phyloP scores from a whole-genome alignment of 2,888 invertebrate genomes.

The Noctua pronuba region DNA sequence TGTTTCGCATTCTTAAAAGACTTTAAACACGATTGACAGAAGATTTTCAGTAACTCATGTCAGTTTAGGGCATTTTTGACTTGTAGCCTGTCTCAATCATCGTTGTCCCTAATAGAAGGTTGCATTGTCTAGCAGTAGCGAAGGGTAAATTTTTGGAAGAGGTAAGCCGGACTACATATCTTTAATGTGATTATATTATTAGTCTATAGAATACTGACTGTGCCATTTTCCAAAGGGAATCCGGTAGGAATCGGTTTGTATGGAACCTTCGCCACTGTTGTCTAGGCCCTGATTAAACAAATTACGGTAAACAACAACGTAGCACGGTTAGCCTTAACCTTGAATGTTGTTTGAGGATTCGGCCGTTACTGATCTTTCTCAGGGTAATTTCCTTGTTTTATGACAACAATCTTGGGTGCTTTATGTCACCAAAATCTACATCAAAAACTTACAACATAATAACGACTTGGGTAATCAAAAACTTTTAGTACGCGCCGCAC shows the following conservation, averaged over 20 bases:
- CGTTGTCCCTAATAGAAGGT: neutral
- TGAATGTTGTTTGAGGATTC: neutral
- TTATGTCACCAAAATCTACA: conserved; percentile 4
- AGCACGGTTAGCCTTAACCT: neutral
- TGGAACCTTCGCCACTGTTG: too few species aligned
- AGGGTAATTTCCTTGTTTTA: conserved; percentile 6
- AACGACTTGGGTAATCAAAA: conserved; percentile 29
- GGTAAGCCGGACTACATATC: too few species aligned
- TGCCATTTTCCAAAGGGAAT: too few species aligned
- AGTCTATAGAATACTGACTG: too few species aligned
- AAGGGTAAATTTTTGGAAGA: too few species aligned
- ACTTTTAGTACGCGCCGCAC: conserved; percentile 2
- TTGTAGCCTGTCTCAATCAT: neutral
- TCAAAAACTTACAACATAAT: conserved; percentile 25
- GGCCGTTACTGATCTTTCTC: neutral
- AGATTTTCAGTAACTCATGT: neutral
- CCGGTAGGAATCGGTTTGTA: too few species aligned
- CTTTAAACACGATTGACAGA: neutral
- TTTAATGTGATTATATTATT: too few species aligned
- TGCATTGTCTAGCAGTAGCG: neutral
- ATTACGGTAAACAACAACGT: neutral
- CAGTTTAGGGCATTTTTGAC: neutral
- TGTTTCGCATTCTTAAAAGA: neutral
- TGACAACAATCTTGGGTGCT: neutral
- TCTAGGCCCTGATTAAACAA: neutral